Base-by-base conservation (phyloP, 2,113 vertebrate genomes). In the Orientallactaga bullata region DNA sequence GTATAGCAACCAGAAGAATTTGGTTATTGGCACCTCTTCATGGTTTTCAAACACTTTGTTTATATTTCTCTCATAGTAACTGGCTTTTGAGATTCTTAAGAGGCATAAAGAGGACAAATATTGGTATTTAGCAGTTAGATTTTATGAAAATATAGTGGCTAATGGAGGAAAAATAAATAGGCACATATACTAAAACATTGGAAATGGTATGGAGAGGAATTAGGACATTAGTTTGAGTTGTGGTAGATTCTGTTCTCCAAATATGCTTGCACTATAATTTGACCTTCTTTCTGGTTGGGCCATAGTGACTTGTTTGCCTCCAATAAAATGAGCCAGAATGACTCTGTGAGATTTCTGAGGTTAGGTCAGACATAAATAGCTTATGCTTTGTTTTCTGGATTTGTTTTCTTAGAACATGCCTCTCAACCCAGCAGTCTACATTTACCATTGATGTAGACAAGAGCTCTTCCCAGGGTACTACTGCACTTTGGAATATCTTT, bases 61-160 rank as follows among this genome's bases (percentile, higher is more conserved):
- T 91, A 77, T 20, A n/a, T 91, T 91, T 84, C n/a, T 76, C 28
- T 81, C 18, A 26, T 28, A 55, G 28, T 65, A 89, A 60, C 24
- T 58, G 35, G 32, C 72, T 60, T 2, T 78, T 21, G 30, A 73
- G 7, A 84, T 60, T n/a, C 7, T 80, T 17, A 65, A 58, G 63
- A 68, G 11, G 3, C 55, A 32, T 73, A 68, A 90, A 72, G 23
- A 15, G 9, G 71, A 68, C 17, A 66, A 47, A 5, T n/a, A n/a
- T 37, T 35, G 20, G 68, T 63, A 1, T 68, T 96, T 39, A 88
- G 66, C 74, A 24, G 32, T 63, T 80, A n/a, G 39, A 42, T 92
- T 47, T 83, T 74, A 73, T 85, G 30, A 65, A 51, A 78, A 12
- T 66, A 17, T 79, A 17, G 32, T 86, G 15, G 61, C 42, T 68